These are phyloP conservation scores for Philaenus spumarius DNA, from an alignment of 1,140 invertebrate species.

Conservation along the genomic window DNA sequence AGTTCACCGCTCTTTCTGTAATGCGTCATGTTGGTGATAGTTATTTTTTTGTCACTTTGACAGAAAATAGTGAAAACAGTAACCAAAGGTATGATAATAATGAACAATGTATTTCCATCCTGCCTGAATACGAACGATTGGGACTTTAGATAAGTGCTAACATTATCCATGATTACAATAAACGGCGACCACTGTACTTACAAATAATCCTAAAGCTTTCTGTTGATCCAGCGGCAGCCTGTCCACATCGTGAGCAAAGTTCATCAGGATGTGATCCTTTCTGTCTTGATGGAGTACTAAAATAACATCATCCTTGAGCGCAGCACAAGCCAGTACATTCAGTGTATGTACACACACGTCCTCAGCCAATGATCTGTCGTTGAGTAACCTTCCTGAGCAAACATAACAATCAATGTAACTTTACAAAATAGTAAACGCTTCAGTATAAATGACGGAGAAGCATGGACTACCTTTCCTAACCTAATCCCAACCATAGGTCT, in stretches of 20 bases:
- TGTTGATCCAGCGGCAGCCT: constrained; percentile 68
- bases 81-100: too few relatives aligned
- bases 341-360: constrained; percentile 54
- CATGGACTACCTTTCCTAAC: too few relatives aligned
- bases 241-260: constrained; percentile 79
- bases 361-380: constrained; percentile 50
- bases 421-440: background rate
- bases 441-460: too few relatives aligned
- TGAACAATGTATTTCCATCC: too few relatives aligned
- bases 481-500: too few relatives aligned
- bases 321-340: constrained; percentile 63
- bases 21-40: too few relatives aligned
- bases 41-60: too few relatives aligned
- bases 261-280: constrained; percentile 82
- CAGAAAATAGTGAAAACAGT: too few relatives aligned
- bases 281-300: constrained; percentile 84
- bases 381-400: constrained; percentile 54
- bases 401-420: background rate
- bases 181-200: too few relatives aligned
- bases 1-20: too few relatives aligned
- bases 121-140: too few relatives aligned
- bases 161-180: background rate
- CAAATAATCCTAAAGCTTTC: constrained; percentile 69
- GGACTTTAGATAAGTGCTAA: too few relatives aligned
- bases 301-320: constrained; percentile 84